These are phyloP conservation scores for Maccullochella peelii DNA, from an alignment of 2,113 vertebrate species.

Conservation along the genomic window DNA sequence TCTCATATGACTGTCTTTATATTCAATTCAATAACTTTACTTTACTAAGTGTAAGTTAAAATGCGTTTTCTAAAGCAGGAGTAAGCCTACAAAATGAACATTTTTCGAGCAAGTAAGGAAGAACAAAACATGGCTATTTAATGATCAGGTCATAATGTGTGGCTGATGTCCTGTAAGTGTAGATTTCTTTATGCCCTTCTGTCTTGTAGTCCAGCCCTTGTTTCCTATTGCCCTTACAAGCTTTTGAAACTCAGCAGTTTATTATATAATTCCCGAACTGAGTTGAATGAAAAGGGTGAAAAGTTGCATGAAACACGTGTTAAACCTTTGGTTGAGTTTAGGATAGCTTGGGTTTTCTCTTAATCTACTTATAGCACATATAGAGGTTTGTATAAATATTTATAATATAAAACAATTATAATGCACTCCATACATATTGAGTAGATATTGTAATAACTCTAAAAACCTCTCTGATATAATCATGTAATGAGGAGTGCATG, in stretches of 20 bases:
- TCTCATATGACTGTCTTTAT: background rate
- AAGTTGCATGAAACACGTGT: no score
- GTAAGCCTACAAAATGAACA: background rate
- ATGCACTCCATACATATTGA: background rate
- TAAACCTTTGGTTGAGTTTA: no score
- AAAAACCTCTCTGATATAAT: background rate
- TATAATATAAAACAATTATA: background rate
- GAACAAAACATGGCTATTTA: no score
- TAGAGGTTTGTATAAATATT: background rate
- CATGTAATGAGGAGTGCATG: slow-evolving; percentile 24
- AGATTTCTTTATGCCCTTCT: no score
- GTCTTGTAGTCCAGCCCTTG: no score
- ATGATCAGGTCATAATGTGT: background rate
- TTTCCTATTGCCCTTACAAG: no score
- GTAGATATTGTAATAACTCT: background rate
- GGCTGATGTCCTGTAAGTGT: no score
- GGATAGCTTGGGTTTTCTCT: no score
- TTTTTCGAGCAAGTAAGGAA: background rate
- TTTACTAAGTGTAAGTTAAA: background rate
- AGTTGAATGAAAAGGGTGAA: no score
- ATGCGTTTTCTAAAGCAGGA: background rate
- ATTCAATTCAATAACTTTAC: background rate
- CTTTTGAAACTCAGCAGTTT: no score
- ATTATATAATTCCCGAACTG: no score
- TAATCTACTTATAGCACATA: background rate